Evolutionary conservation across 2,797 vertebrate species (phyloP).

Genomic region (Sebastes oblongus): DNA sequence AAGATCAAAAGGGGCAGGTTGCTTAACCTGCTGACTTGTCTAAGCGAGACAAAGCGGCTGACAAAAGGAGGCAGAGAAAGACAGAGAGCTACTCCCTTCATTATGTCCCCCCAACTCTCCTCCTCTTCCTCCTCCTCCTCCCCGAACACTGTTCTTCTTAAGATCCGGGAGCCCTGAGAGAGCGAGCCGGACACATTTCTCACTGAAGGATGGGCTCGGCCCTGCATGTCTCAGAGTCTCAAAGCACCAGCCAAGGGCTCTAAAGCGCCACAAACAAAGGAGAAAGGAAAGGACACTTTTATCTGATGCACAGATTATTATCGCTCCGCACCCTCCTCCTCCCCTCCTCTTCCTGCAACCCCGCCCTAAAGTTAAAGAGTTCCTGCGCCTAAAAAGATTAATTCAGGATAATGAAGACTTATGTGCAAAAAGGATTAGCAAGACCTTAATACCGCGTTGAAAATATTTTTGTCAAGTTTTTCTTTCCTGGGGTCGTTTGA

Average conservation of each 20-base stretch:
- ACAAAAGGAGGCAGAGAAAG: conserved; percentile 78
- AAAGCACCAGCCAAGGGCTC: conserved; percentile 72
- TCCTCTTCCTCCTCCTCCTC: conserved; percentile 43
- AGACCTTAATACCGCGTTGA: conserved; percentile 45
- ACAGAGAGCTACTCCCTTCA: conserved; percentile 78
- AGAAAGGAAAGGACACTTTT: conserved; percentile 74
- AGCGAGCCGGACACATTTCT: conserved; percentile 60
- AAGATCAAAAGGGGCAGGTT: conserved; percentile 77
- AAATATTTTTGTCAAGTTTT: conserved; percentile 68
- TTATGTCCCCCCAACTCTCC: conserved; percentile 60
- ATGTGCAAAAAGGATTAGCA: conserved; percentile 43
- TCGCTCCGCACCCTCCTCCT: conserved; percentile 38
- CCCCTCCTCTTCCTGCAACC: conserved; percentile 53
- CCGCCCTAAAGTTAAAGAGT: conserved; percentile 63
- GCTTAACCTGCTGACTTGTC: conserved; percentile 92
- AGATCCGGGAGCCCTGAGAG: conserved; percentile 75
- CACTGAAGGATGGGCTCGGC: conserved; percentile 69
- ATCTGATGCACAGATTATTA: conserved; percentile 75
- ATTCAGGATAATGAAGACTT: conserved; percentile 66
- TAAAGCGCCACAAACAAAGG: conserved; percentile 70
- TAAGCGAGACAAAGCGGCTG: conserved; percentile 84
- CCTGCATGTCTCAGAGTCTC: conserved; percentile 63
- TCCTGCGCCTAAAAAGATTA: conserved; percentile 59
- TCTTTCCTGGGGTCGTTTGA: conserved; percentile 44
- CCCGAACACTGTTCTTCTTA: conserved; percentile 74